Conservation (phyloP, 2,797 vertebrate species). For the Danio aesculapii region DNA sequence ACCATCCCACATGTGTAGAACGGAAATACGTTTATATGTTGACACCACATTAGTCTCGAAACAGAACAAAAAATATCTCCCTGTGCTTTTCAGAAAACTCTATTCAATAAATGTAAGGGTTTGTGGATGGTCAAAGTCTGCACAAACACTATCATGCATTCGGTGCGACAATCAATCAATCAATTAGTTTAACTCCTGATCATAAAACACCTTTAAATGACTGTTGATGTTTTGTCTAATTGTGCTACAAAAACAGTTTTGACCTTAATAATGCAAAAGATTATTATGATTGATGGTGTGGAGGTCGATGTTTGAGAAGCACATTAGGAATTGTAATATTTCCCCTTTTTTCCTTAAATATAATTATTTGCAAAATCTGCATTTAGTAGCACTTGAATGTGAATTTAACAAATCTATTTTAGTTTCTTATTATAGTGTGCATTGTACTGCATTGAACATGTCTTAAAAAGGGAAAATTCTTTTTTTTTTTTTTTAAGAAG, state of each 20-base stretch:
- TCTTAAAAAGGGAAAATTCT: constrained; percentile 49
- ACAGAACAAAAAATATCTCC: constrained; percentile 7
- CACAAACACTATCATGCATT: constrained; percentile 22
- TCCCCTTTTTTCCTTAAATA: no score
- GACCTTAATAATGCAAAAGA: not conserved
- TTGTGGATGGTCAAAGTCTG: not conserved
- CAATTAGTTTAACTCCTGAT: not conserved
- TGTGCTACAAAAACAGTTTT: constrained; percentile 18
- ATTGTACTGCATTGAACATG: constrained; percentile 40
- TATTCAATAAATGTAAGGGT: not conserved
- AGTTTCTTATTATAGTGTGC: constrained; percentile 9
- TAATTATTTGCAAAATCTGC: constrained; percentile 7
- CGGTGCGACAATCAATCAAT: constrained; percentile 38
- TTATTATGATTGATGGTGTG: not conserved
- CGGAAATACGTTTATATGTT: not conserved
- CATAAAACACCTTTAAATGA: constrained; percentile 8
- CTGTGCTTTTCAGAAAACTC: not conserved
- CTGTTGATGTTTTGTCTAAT: constrained; percentile 15
- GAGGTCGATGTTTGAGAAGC: constrained; percentile 24
- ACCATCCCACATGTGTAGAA: constrained; percentile 18
- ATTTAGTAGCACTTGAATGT: constrained; percentile 56
- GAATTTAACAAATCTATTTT: constrained; percentile 39
- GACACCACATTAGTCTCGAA: constrained; percentile 20
- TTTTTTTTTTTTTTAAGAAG: constrained; percentile 48
- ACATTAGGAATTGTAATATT: not conserved